A percentile compares a stretch with the other conserved stretches of the same genome.
These are phyloP conservation scores for Drosophila athabasca DNA, from an alignment of 1,140 invertebrate species.

Conservation along the genomic window DNA sequence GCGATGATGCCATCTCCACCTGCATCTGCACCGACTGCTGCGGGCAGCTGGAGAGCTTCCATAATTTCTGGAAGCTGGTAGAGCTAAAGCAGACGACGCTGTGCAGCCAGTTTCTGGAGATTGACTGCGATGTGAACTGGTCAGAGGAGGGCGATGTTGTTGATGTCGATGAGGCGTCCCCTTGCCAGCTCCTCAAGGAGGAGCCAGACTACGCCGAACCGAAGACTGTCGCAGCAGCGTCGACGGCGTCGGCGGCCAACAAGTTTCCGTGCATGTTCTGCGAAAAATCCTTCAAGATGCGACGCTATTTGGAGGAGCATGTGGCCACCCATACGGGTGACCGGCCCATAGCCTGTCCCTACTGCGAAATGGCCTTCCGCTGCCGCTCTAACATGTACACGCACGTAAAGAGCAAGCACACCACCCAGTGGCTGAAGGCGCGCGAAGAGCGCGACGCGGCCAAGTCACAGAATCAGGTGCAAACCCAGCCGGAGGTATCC, in stretches of 20 bases:
- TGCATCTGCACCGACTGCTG: constrained; percentile 68
- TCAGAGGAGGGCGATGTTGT: constrained; percentile 57
- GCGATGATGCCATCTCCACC: constrained; percentile 75
- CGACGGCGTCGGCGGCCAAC: constrained; percentile 30
- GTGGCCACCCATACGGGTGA: constrained; percentile 82
- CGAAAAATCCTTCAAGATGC: constrained; percentile 74
- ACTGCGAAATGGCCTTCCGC: constrained; percentile 77
- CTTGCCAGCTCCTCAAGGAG: constrained; percentile 12
- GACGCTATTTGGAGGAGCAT: constrained; percentile 75
- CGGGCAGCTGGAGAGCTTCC: constrained; percentile 69
- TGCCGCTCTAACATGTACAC: constrained; percentile 83
- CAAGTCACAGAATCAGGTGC: constrained; percentile 53
- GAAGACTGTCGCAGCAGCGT: constrained; percentile 14
- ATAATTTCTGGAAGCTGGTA: constrained; percentile 72
- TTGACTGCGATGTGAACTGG: constrained; percentile 76
- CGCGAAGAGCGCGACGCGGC: constrained; percentile 67
- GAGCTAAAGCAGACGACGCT: constrained; percentile 75
- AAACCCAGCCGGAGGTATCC: constrained; percentile 21
- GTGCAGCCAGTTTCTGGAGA: constrained; percentile 69
- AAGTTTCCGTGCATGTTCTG: constrained; percentile 74
- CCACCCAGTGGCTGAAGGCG: constrained; percentile 65
- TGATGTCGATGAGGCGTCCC: constrained; percentile 22
- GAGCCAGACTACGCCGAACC: constrained; percentile 28
- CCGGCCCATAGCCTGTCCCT: constrained; percentile 74
- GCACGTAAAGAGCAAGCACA: constrained; percentile 78